Conservation (phyloP, 2,797 vertebrate genomes). For the Poecilia wingei region DNA sequence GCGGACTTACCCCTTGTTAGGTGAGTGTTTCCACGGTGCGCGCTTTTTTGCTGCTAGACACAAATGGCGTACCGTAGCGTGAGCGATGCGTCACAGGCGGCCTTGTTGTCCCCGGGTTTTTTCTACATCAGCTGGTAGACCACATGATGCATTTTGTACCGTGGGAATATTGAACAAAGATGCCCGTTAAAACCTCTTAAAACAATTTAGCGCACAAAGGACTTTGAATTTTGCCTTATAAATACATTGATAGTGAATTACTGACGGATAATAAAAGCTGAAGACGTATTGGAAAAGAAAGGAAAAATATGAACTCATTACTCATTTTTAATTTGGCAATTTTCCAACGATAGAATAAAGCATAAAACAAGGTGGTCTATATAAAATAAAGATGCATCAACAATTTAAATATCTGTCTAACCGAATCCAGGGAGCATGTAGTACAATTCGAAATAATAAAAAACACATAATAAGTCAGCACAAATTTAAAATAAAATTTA, state of each 20-base stretch:
- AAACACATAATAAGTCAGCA: not conserved
- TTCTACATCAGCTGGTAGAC: slow-evolving; percentile 38
- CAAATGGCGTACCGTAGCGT: slow-evolving; percentile 93
- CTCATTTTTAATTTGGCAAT: not conserved
- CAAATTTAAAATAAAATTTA: not conserved
- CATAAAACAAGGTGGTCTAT: not conserved
- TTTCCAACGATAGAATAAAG: not conserved
- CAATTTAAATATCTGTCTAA: not conserved
- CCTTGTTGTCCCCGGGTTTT: slow-evolving; percentile 12
- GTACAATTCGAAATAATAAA: not conserved
- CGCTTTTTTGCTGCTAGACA: slow-evolving; percentile 88
- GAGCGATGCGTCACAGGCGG: slow-evolving; percentile 73
- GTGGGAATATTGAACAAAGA: slow-evolving; percentile 13
- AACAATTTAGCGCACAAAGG: not conserved
- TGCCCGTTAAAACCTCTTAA: not conserved
- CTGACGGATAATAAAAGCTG: not conserved
- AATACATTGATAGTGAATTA: not conserved
- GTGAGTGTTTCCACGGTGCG: slow-evolving; percentile 78
- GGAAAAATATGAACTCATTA: not conserved
- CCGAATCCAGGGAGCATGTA: not conserved
- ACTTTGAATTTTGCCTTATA: not conserved
- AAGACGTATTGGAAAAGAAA: not conserved
- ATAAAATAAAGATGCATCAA: not conserved
- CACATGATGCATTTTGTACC: slow-evolving; percentile 15
- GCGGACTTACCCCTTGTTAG: slow-evolving; percentile 73